Evolutionary conservation across 2,113 vertebrate species (phyloP).

Genomic region (Neolamprologus falcicula): DNA sequence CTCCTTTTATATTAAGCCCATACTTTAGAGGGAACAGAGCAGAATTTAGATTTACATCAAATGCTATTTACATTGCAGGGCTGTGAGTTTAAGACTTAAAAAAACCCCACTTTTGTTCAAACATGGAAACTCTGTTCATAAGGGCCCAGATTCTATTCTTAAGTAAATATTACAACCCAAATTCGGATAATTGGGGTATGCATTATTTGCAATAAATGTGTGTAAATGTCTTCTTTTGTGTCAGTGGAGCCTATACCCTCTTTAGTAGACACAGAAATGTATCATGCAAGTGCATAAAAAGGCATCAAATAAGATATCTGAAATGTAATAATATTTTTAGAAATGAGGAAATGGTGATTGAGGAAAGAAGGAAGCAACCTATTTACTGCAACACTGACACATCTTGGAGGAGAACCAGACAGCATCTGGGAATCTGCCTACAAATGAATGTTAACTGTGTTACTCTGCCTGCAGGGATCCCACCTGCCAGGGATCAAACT

Average conservation of each 20-base stretch:
- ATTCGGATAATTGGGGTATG: background rate
- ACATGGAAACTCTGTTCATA: background rate
- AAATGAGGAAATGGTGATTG: background rate
- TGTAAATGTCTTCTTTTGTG: background rate
- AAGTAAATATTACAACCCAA: background rate
- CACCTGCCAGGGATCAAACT: background rate
- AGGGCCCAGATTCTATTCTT: background rate
- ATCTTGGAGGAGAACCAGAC: background rate
- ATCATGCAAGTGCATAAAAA: background rate
- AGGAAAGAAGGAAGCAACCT: background rate
- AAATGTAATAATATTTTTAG: background rate
- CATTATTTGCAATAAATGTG: background rate
- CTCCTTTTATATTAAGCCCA: background rate
- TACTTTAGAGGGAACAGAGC: background rate
- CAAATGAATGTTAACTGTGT: background rate
- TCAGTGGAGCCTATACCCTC: background rate
- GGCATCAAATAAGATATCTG: background rate
- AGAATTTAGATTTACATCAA: background rate
- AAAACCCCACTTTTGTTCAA: rapidly evolving
- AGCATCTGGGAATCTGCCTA: background rate
- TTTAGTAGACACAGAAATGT: background rate
- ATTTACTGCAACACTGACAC: background rate
- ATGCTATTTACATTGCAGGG: background rate
- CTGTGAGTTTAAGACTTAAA: background rate
- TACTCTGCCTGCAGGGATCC: background rate